Conservation (phyloP, 2,113 vertebrate genomes). For the Brachyistius frenatus region DNA sequence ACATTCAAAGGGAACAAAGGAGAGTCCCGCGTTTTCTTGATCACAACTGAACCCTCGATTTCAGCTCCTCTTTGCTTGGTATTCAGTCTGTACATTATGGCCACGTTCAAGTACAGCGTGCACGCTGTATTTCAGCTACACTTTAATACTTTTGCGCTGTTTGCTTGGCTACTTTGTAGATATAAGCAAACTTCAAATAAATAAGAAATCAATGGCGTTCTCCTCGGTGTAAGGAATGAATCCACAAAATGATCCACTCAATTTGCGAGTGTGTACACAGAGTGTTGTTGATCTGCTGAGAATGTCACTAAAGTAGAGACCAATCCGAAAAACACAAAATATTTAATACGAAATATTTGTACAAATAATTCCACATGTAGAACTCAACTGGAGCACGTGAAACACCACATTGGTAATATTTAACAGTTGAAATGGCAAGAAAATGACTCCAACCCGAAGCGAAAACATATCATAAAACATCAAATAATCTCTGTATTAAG, state of each 20-base stretch:
- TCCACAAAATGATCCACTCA: constrained; percentile 38
- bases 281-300: constrained; percentile 38
- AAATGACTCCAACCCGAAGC: constrained; percentile 6
- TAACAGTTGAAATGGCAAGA: constrained; percentile 22
- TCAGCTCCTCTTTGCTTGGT: constrained; percentile 24
- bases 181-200: constrained; percentile 55
- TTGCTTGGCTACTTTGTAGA: constrained; percentile 50
- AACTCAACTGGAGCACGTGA: background rate
- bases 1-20: constrained; percentile 65
- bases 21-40: constrained; percentile 44
- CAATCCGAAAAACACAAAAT: constrained; percentile 25
- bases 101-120: constrained; percentile 20
- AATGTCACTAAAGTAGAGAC: constrained; percentile 16
- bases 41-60: constrained; percentile 34
- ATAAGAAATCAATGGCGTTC: constrained; percentile 47
- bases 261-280: background rate
- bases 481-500: background rate
- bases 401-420: constrained; percentile 10
- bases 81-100: constrained; percentile 28
- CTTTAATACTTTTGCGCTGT: constrained; percentile 34
- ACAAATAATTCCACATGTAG: background rate
- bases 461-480: constrained; percentile 24
- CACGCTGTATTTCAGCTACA: constrained; percentile 1
- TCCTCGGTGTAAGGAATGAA: constrained; percentile 23
- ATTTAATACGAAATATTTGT: constrained; percentile 10